Evolutionary conservation across 2,797 vertebrate genomes (phyloP), one percentile per base, ranked within the genome.

Genomic region (Phyllotis vaccarum): DNA sequence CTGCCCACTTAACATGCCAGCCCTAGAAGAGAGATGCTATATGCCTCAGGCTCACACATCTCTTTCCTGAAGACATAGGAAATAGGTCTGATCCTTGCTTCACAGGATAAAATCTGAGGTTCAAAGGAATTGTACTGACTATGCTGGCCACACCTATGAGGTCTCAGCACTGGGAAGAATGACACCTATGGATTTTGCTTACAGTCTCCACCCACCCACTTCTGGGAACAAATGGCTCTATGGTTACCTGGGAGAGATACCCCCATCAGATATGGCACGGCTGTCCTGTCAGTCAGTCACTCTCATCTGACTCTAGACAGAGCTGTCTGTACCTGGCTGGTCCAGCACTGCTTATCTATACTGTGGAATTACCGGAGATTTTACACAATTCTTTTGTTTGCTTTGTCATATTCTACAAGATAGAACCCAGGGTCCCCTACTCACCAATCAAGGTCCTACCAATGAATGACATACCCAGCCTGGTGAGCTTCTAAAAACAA

Each of bases 211-310:
- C 29, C 0, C 3, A 2, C 29, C 34, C 27, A 8, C 66, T n/a
- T 78, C 49, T 2, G 21, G 0, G 27, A 64, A 64, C 19, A 75
- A 66, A 17, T 16, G 21, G 2, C 34, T 58, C 13, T 19, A 0
- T 8, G 43, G 7, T 31, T 24, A 68, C 21, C 17, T 6, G 13
- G 54, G 40, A 72, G 43, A 21, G 13, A 29, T 1, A 9, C 0
- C 13, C 19, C 16, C 3, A 43, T 68, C 10, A 49, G 22, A 37
- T 11, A 46, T 2, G 12, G 29, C 66, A 70, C 0, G 4, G 34
- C 29, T n/a, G 2, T 14, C 12, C 22, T 54, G 14, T 3, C 16
- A 5, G 0, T 54, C 21, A 3, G 0, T 40, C n/a, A n/a, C 0
- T 54, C 24, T 29, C 6, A 0, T 5, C 19, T 13, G 49, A 14